Percentiles rank a stretch among this genome's conserved stretches.
Evolutionary conservation across 2,888 invertebrate genomes (phyloP).

Genomic region (Plemyria rubiginata): DNA sequence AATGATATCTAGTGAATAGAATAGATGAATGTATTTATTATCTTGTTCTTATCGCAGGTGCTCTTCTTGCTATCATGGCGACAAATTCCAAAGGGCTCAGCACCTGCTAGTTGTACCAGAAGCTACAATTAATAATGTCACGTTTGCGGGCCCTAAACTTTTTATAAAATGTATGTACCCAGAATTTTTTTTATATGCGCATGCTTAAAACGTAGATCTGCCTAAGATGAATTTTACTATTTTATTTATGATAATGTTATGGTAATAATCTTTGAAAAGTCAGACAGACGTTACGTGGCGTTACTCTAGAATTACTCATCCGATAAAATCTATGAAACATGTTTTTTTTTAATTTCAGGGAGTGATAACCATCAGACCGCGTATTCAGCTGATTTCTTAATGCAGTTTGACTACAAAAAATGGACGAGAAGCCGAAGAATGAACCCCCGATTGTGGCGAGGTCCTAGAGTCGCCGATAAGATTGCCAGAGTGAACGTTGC

Average conservation of each 20-base stretch:
- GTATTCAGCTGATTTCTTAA: conserved; percentile 78
- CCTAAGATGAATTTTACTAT: too few species aligned
- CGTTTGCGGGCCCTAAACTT: conserved; percentile 61
- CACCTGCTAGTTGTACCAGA: conserved; percentile 85
- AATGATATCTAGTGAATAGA: too few species aligned
- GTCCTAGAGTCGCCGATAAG: conserved; percentile 64
- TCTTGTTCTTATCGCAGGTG: conserved; percentile 71
- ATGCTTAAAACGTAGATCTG: not conserved
- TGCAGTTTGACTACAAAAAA: conserved; percentile 60
- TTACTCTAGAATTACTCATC: too few species aligned
- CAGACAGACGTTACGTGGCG: too few species aligned
- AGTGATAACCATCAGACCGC: conserved; percentile 83
- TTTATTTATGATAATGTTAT: too few species aligned
- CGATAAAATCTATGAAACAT: not conserved
- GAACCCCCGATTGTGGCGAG: conserved; percentile 77
- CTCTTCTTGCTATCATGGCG: conserved; percentile 82
- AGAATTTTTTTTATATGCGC: not conserved
- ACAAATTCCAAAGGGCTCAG: conserved; percentile 85
- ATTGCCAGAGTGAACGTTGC: conserved; percentile 68
- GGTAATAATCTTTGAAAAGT: too few species aligned
- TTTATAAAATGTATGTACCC: conserved; percentile 82
- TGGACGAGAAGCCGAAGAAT: conserved; percentile 63
- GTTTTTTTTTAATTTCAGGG: conserved; percentile 68
- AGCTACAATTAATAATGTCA: conserved; percentile 60
- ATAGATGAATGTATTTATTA: too few species aligned